Evolutionary conservation across 1,140 invertebrate genomes (phyloP), one percentile per base, ranked within the genome.

Genomic region (Campoletis sonorensis): DNA sequence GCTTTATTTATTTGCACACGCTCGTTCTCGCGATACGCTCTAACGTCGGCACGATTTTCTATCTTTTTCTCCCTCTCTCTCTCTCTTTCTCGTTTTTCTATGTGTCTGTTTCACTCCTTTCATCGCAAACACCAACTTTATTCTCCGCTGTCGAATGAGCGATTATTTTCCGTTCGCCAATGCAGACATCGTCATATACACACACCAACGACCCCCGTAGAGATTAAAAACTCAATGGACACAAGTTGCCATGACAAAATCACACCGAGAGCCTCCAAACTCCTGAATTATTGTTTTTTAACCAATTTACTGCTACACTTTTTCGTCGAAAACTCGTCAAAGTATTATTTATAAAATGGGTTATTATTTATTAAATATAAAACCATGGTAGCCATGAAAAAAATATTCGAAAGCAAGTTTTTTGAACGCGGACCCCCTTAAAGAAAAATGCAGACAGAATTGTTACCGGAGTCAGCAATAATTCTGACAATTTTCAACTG

Each of bases 1-100:
- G 89, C 90, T 92, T 92, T 92, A 92, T 92, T 92, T 92, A 92
- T 92, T 92, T 88, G 89, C 87, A 84, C 87, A 85, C 84, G 85
- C 86, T 86, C 87, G 86, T 85, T 84, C 71, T 16, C 33, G 33
- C 71, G 71, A 67, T 67, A 61, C 30, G 30, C 58, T 45, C 27
- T 40, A 15, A 68, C 64, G 58, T 30, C 21, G n/a, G 40, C 40
- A 11, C 40, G 40, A 45, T 45, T 45, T 45, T 45, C 40, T 45
- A 45, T 45, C 40, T 45, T 45, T 45, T 11, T 45, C 40, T 45
- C 40, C 1, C 16, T 64, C 40, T 54, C 7, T 49, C 61, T 77
- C 15, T 45, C 40, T 45, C 40, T 45, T 11, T 8, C 16, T 64
- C 40, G 23, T 76, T 16, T 40, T 58, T 80, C 27, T 72, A 18